Evolutionary conservation across 2,888 invertebrate species (phyloP).

Genomic region (Cremastinae sp.): DNA sequence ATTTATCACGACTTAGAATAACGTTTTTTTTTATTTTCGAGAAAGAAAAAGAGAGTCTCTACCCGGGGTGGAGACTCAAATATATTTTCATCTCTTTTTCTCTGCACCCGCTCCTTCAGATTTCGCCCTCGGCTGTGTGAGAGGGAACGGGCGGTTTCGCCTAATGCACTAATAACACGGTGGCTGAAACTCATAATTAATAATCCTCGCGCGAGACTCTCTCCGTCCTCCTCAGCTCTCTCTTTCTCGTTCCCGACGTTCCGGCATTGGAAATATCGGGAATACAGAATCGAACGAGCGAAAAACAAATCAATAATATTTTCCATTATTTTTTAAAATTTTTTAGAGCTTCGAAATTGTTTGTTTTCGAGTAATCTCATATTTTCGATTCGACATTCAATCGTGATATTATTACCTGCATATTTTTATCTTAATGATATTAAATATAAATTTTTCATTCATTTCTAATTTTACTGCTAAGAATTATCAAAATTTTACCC

Average conservation of each 20-base stretch:
- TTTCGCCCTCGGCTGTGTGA: conserved; percentile 68
- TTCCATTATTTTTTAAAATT: no score
- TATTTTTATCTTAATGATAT: no score
- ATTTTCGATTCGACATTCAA: no score
- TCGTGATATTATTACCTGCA: no score
- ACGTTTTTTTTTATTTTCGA: no score
- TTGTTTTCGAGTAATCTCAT: no score
- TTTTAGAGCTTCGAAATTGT: no score
- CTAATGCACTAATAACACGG: conserved; percentile 80
- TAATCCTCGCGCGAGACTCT: conserved; percentile 67
- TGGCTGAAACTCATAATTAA: conserved; percentile 77
- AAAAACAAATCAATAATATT: background rate
- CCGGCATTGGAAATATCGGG: conserved; percentile 15
- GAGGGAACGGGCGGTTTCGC: conserved; percentile 73
- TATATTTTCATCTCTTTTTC: conserved; percentile 53
- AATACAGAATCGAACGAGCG: conserved; percentile 5
- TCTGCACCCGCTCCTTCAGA: conserved; percentile 63
- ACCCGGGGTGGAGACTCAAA: conserved; percentile 21
- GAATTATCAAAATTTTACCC: no score
- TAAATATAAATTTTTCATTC: no score
- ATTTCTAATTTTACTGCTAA: no score
- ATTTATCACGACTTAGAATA: conserved; percentile 76
- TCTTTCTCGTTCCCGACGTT: conserved; percentile 18
- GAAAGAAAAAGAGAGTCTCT: background rate
- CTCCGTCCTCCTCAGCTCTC: conserved; percentile 1